These are phyloP conservation scores for Terrapene triunguis DNA, from an alignment of 2,113 vertebrate genomes.

Conservation along the genomic window DNA sequence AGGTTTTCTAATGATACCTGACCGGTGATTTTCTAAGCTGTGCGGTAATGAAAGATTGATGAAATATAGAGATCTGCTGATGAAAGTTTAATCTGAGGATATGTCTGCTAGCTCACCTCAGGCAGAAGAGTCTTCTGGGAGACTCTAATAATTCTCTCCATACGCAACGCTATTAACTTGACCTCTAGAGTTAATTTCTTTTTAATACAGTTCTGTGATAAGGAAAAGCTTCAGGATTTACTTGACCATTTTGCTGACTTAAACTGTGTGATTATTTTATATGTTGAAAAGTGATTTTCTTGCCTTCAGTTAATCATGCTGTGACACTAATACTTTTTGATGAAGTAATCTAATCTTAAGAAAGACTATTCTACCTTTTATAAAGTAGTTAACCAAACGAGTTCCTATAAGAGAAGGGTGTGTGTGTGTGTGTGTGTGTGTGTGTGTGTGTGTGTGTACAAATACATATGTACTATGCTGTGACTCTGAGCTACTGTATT, in stretches of 20 bases:
- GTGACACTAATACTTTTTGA: background rate
- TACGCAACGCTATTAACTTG: slow-evolving; percentile 24
- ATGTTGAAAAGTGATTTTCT: slow-evolving; percentile 15
- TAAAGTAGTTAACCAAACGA: background rate
- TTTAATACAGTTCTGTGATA: slow-evolving; percentile 34
- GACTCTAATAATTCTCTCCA: slow-evolving; percentile 49
- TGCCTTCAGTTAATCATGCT: slow-evolving; percentile 18
- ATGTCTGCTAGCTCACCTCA: slow-evolving; percentile 60
- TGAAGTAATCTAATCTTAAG: slow-evolving; percentile 33
- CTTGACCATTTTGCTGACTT: slow-evolving; percentile 12
- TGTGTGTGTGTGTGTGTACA: fast-evolving
- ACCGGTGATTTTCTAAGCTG: slow-evolving; percentile 67
- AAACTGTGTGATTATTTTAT: background rate
- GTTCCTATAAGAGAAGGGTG: background rate
- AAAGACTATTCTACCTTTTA: background rate
- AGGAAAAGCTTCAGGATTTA: slow-evolving; percentile 35
- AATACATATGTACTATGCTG: background rate
- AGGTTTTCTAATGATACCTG: slow-evolving; percentile 74
- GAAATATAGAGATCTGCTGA: slow-evolving; percentile 78
- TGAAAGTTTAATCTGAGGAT: slow-evolving; percentile 85
- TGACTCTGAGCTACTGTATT: background rate
- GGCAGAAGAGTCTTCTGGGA: slow-evolving; percentile 55
- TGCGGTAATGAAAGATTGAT: slow-evolving; percentile 85
- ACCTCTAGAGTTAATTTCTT: slow-evolving; percentile 61
- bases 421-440: no score